Evolutionary conservation across 2,888 invertebrate genomes (phyloP), one percentile per base, ranked within the genome.

Genomic region (Adelphocoris suturalis): DNA sequence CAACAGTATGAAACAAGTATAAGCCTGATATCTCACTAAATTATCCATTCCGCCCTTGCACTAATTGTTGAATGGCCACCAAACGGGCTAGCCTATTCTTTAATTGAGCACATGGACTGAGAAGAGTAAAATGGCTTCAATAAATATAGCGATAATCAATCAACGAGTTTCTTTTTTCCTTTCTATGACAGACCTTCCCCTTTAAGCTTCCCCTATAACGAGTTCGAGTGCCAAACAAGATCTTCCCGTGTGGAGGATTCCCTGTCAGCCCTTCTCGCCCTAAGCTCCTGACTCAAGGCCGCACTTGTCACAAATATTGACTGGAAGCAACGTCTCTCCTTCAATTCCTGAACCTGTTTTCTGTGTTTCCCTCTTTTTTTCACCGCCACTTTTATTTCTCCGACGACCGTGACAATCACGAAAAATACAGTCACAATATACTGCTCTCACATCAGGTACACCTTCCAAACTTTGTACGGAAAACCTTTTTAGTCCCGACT

Each of bases 301-400:
- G 68, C 68, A 61, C 61, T 23, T 68, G 68, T 68, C 68, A 68
- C 68, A 68, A 68, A 68, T 68, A 68, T 68, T 68, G 23, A 68
- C 68, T 68, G 68, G 23, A 23, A 68, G 27, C n/a, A 68, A 68
- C 68, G 68, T 23, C 23, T 19, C 19, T 68, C 23, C 23, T 68
- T 68, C 68, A 19, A 19, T 68, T 23, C 68, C 11, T 23, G 11
- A 68, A 68, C 68, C 52, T 52, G 52, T 16, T 19, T 61, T 19
- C 68, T 19, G 68, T 68, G 61, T 61, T 52, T 52, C 52, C n/a
- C 61, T n/a, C 61, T n/a, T 19, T 19, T 23, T 23, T 16, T 23
- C 68, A 23, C 27, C 19, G 11, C 23, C 23, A 68, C 52, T 52
- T 52, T 52, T 16, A 52, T 52, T 52, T 52, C 16, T 52, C 52